Percentiles rank a stretch among this genome's conserved stretches.
Evolutionary conservation across 2,113 vertebrate species (phyloP).

Genomic region (Sphaerodactylus townsendi): DNA sequence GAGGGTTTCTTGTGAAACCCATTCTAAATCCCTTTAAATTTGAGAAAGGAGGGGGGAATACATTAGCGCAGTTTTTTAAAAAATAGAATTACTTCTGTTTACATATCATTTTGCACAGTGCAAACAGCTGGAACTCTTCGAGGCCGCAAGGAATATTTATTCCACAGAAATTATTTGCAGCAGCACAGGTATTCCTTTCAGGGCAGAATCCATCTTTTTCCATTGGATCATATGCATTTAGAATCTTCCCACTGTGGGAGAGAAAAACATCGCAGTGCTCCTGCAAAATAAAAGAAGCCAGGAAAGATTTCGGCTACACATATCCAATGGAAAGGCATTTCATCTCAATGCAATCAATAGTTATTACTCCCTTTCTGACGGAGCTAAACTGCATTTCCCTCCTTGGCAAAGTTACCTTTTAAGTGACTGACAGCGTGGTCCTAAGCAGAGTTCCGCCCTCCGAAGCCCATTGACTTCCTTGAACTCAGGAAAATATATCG

Average conservation of each 20-base stretch:
- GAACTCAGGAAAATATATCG: too few species aligned
- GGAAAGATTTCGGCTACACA: background rate
- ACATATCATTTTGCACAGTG: constrained; percentile 7
- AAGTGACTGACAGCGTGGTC: background rate
- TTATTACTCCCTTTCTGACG: constrained; percentile 14
- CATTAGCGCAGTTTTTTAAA: background rate
- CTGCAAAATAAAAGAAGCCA: background rate
- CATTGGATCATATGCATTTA: background rate
- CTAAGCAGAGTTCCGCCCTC: too few species aligned
- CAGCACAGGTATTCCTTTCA: constrained; percentile 24
- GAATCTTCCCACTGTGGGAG: background rate
- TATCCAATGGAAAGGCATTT: background rate
- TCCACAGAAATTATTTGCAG: constrained; percentile 31
- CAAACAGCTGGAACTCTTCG: constrained; percentile 1
- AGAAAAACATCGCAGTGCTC: background rate
- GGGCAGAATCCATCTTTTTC: constrained; percentile 20
- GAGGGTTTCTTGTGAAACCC: too few species aligned
- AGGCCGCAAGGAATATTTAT: constrained; percentile 33
- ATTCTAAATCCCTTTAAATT: too few species aligned
- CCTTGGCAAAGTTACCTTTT: background rate
- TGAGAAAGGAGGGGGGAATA: background rate
- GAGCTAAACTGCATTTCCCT: background rate
- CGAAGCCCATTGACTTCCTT: too few species aligned
- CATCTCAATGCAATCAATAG: background rate
- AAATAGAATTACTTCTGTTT: background rate